Percentiles rank a stretch among this genome's conserved stretches.
Evolutionary conservation across 2,797 vertebrate species (phyloP).

Genomic region (Anas capensis): DNA sequence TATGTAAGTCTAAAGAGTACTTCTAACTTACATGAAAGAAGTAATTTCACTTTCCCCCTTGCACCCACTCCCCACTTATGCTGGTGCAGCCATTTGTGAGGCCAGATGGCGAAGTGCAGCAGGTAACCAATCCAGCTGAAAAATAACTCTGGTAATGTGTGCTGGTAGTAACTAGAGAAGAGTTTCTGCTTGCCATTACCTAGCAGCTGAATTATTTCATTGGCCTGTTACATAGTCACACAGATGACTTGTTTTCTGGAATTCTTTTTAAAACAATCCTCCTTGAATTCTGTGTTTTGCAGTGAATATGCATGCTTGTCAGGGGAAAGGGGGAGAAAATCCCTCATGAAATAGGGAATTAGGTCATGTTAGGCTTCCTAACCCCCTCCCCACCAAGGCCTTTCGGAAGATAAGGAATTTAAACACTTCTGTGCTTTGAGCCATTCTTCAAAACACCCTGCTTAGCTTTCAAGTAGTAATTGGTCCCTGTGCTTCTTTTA

Average conservation of each 20-base stretch:
- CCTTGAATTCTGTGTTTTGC: background rate
- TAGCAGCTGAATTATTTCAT: background rate
- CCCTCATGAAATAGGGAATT: conserved; percentile 18
- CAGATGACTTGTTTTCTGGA: background rate
- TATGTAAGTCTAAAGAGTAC: background rate
- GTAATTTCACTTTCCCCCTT: background rate
- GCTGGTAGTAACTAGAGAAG: background rate
- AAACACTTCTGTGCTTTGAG: background rate
- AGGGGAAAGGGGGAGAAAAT: background rate
- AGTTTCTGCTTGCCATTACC: background rate
- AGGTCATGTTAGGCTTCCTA: background rate
- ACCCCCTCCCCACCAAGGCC: background rate
- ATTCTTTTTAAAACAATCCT: background rate
- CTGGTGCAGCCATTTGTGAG: background rate
- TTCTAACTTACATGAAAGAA: background rate
- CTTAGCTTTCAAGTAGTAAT: conserved; percentile 31
- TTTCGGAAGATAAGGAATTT: conserved; percentile 24
- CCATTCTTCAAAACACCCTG: conserved; percentile 5
- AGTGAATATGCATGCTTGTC: background rate
- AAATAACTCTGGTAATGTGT: background rate
- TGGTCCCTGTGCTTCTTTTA: background rate
- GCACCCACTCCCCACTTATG: background rate
- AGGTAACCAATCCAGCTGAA: background rate
- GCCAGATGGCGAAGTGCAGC: background rate
- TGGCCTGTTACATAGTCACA: background rate